Base-by-base conservation (phyloP, 1,140 invertebrate genomes). In the Panagrolaimus sp. region DNA sequence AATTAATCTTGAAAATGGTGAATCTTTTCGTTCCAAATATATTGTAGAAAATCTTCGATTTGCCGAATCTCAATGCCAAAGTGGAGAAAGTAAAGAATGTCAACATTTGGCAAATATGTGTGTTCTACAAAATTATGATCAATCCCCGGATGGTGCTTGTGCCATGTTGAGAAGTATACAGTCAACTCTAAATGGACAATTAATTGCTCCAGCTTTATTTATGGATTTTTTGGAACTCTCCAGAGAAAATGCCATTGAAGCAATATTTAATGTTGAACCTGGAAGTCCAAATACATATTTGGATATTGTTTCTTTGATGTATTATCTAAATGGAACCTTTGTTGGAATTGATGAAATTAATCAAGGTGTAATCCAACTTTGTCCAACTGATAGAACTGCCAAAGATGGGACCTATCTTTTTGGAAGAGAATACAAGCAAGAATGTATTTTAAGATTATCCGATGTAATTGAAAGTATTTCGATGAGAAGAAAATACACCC, bases 61-160 rank as follows among this genome's bases (percentile, higher is more conserved):
- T 38, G 77, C 76, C 24, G 72, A 71, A n/a, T 26, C 43, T 9
- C 32, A 43, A 26, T 78, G 76, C 67, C 48, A 43, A 43, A 58
- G 46, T 28, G 26, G 44, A 48, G 47, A 71, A 67, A 44, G n/a
- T 26, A 24, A 45, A 43, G 63, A 68, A 28, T 78, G 76, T 45
- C 74, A 77, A 45, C 69, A 78, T 14, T 47, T 78, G 6, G 78
- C 75, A 17, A 78, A 78, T 52, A 55, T 78, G 47, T 78, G 76
- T 68, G 68, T 76, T 43, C 47, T 78, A 26, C 78, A 80, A 43
- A 76, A 78, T 63, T 81, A 74, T 55, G 63, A 65, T 26, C 28
- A 21, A 9, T 17, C 43, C 21, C 65, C 32, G 0, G 48, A 65
- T n/a, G 62, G 68, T 15, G 77, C 69, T 3, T 79, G 75, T 63